Evolutionary conservation across 2,797 vertebrate species (phyloP).

Genomic region (Pseudomugil tenellus): DNA sequence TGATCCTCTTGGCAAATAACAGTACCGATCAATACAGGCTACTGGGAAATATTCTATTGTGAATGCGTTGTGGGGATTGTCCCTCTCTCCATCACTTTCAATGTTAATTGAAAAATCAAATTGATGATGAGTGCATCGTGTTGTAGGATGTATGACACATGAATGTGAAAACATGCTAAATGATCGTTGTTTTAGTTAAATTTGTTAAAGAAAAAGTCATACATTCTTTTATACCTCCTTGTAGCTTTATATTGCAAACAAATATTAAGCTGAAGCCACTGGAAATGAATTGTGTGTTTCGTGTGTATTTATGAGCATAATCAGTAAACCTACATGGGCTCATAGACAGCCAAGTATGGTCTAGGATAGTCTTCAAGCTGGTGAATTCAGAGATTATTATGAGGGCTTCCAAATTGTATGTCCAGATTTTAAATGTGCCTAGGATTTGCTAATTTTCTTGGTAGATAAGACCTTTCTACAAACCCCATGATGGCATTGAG

Average conservation of each 20-base stretch:
- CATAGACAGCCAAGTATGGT: not conserved
- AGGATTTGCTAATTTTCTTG: not conserved
- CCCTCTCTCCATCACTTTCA: constrained; percentile 68
- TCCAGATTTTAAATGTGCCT: not conserved
- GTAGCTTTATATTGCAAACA: not conserved
- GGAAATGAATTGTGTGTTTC: not conserved
- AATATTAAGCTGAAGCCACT: not conserved
- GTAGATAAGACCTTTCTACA: fast-evolving
- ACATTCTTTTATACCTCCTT: constrained; percentile 1
- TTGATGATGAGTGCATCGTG: constrained; percentile 64
- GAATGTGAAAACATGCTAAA: constrained; percentile 23
- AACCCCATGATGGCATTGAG: not conserved
- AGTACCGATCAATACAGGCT: constrained; percentile 83
- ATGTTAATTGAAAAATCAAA: constrained; percentile 75
- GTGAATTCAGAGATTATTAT: not conserved
- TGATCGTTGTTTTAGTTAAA: constrained; percentile 24
- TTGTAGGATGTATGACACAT: constrained; percentile 45
- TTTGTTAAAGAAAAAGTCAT: not conserved
- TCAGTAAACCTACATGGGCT: not conserved
- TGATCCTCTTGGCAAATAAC: constrained; percentile 85
- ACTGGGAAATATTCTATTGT: constrained; percentile 80
- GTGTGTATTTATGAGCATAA: not conserved
- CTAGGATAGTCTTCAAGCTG: not conserved
- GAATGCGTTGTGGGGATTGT: constrained; percentile 77
- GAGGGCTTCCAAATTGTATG: not conserved